Evolutionary conservation across 2,113 vertebrate genomes (phyloP), one percentile per base, ranked within the genome.

Genomic region (Amblyopsis rosae): DNA sequence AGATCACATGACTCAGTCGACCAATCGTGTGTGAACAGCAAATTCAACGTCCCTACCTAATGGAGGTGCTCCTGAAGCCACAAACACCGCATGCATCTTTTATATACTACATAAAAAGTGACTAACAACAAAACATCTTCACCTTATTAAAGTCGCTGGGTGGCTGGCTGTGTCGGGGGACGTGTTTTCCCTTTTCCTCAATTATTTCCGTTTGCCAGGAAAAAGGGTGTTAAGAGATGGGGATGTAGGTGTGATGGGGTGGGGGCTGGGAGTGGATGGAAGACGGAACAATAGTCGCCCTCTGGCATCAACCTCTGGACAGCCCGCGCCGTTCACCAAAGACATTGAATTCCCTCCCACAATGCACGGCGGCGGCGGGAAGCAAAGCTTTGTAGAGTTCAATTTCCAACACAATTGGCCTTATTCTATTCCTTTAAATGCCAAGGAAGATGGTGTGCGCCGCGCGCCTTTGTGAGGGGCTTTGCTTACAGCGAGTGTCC

Each of bases 381-480:
- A 83, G 80, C 83, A 76, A 88, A 86, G 90, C 90, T 92, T 92
- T 85, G 84, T 88, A 90, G 86, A 92, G 91, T 91, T 93, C 91
- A 91, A 92, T 92, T 93, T 92, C 89, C 91, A 90, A 90, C 89
- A 92, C 91, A 92, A 92, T 93, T 90, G 84, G 84, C 87, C 75
- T 88, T 88, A 92, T 92, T 92, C 90, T 91, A 85, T 83, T 83
- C 82, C 82, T 87, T 88, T 90, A 92, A 93, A 93, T 90, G 89
- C 90, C 92, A 90, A 79, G 78, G 82, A 41, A 90, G 88, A 92
- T 86, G 90, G 87, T 89, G 83, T 84, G 85, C 90, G 77, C 83
- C 69, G 62, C 57, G 79, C 45, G 75, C 87, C 88, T 89, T 92
- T 91, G 92, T 92, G 76, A 77, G 74, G 66, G 62, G 89, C 88